Percentiles rank a stretch among this genome's conserved stretches.
Conservation (phyloP, 2,888 invertebrate species). For the Cecidostiba fungosa region DNA sequence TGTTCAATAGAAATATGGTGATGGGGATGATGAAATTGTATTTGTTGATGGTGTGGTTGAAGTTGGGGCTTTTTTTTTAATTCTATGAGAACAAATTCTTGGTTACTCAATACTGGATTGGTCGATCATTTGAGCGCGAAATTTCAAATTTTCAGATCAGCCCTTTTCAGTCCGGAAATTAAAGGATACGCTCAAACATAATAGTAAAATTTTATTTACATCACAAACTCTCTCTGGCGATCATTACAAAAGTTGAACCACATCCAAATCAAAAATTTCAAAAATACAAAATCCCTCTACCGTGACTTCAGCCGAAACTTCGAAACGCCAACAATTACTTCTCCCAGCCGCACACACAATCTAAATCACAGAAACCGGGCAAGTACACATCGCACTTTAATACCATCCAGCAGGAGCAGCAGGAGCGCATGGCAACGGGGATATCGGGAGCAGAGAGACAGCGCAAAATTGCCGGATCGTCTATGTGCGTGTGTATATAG, state of each 20-base stretch:
- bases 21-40: no score
- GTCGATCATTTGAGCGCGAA: background rate
- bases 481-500: background rate
- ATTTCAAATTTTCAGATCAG: background rate
- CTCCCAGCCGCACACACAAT: background rate
- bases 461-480: conserved; percentile 4
- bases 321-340: background rate
- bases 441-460: background rate
- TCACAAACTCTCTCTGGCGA: no score
- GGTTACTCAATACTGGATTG: no score
- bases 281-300: background rate
- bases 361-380: background rate
- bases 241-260: background rate
- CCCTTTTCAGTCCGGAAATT: no score
- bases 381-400: background rate
- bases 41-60: no score
- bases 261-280: background rate
- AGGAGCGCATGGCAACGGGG: background rate
- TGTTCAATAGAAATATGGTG: no score
- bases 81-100: no score
- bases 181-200: no score
- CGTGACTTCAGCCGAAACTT: background rate
- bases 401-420: background rate
- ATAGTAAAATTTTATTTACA: no score
- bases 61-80: no score